phyloP scores from a whole-genome alignment of 1,140 invertebrate species.

The Chrysoperla carnea region DNA sequence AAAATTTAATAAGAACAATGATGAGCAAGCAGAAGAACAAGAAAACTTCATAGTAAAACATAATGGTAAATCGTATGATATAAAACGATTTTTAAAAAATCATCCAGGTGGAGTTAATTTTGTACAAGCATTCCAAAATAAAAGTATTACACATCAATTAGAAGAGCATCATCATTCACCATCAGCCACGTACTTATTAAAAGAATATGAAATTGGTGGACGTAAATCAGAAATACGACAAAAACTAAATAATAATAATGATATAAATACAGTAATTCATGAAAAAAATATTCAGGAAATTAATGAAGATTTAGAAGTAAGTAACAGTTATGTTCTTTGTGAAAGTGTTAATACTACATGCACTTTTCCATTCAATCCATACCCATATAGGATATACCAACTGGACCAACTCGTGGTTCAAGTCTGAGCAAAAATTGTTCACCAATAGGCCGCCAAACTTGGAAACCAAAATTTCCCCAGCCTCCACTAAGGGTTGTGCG shows the following conservation, averaged over 20 bases:
- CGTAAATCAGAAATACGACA: conserved; percentile 1
- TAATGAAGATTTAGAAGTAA: conserved; percentile 28
- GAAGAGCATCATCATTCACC: conserved; percentile 32
- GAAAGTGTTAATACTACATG: no score
- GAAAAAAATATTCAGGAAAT: conserved; percentile 8
- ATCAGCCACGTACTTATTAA: conserved; percentile 39
- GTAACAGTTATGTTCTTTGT: conserved; percentile 6
- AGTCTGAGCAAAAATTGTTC: no score
- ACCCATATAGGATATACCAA: no score
- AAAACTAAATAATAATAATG: no score
- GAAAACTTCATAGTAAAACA: conserved; percentile 28
- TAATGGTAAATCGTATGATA: conserved; percentile 29
- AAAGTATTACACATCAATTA: conserved; percentile 30
- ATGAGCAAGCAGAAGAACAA: no score
- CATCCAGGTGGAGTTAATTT: conserved; percentile 43
- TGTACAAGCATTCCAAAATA: conserved; percentile 27
- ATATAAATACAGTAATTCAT: no score
- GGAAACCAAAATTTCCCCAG: no score
- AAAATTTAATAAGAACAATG: no score
- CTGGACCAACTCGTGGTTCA: no score
- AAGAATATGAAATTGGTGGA: conserved; percentile 29
- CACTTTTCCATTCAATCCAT: no score
- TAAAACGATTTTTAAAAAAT: conserved; percentile 33
- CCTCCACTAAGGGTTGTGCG: no score
- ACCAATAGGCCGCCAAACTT: no score